Conservation (phyloP, 37 sponge, comb jelly and placozoan genomes). For the Cladorhizidae sp. region DNA sequence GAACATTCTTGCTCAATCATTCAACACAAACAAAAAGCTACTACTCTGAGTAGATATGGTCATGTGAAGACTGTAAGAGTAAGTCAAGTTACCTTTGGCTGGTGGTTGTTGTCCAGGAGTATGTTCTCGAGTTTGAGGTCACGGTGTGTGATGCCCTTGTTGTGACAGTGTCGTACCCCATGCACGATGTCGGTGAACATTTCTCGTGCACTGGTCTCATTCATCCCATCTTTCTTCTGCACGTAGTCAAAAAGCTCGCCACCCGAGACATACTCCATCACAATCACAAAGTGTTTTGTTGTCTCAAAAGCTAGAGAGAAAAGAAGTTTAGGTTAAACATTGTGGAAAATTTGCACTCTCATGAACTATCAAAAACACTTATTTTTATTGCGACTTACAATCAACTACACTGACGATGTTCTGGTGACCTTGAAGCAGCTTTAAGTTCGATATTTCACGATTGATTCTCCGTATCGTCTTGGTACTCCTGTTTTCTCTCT, state of each 20-base stretch:
- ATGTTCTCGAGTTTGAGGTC: slow-evolving; percentile 83
- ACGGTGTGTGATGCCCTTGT: slow-evolving; percentile 58
- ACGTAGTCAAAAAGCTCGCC: slow-evolving; percentile 64
- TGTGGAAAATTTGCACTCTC: no score
- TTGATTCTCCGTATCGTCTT: neutral
- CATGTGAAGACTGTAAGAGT: no score
- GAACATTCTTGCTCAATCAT: no score
- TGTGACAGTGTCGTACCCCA: slow-evolving; percentile 49
- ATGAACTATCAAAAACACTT: neutral
- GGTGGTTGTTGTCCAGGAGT: slow-evolving; percentile 44
- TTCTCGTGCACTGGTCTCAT: slow-evolving; percentile 26
- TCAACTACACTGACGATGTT: slow-evolving; percentile 35
- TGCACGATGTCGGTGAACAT: slow-evolving; percentile 35
- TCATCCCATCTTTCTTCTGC: slow-evolving; percentile 22
- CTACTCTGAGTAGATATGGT: no score
- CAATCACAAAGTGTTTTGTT: slow-evolving; percentile 6
- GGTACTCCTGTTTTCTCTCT: neutral
- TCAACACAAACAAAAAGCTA: no score
- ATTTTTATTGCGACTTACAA: slow-evolving; percentile 27
- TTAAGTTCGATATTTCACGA: slow-evolving; percentile 33
- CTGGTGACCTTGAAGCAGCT: neutral
- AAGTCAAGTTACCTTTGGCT: slow-evolving; percentile 59
- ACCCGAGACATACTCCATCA: slow-evolving; percentile 47
- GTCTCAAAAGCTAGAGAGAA: slow-evolving; percentile 50
- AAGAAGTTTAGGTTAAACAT: neutral